These are phyloP conservation scores for Rhinolophus sinicus DNA, from an alignment of 2,113 vertebrate genomes.

Conservation along the genomic window DNA sequence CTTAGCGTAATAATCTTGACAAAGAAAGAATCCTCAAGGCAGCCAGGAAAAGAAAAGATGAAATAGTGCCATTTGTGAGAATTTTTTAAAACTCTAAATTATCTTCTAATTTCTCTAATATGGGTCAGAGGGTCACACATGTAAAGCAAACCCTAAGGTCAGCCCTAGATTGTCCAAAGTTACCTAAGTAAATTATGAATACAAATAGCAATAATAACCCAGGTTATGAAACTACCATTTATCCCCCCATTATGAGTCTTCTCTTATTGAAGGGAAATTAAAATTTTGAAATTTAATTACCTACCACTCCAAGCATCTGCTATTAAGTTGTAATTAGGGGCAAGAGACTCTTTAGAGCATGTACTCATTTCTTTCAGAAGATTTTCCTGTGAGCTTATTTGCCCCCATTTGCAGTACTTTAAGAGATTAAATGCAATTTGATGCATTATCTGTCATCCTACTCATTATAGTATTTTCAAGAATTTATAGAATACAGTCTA, in stretches of 20 bases:
- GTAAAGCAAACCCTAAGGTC: not conserved
- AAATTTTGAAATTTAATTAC: slow-evolving; percentile 32
- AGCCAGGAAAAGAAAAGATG: too few relatives aligned
- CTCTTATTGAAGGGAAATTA: not conserved
- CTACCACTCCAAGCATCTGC: not conserved
- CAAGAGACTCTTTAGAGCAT: not conserved
- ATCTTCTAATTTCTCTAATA: not conserved
- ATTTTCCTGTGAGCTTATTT: not conserved
- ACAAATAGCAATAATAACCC: not conserved
- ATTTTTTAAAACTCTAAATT: not conserved
- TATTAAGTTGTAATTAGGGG: not conserved
- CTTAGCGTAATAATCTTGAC: too few relatives aligned
- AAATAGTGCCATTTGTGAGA: too few relatives aligned
- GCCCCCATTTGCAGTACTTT: not conserved
- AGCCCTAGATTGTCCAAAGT: not conserved
- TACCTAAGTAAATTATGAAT: not conserved
- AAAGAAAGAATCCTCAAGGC: too few relatives aligned
- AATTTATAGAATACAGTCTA: not conserved
- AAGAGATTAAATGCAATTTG: not conserved
- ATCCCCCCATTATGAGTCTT: not conserved
- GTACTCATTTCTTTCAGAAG: not conserved
- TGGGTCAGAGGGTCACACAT: not conserved
- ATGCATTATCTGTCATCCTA: not conserved
- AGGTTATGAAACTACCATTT: not conserved
- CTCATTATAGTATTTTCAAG: not conserved